Conservation (phyloP, 2,797 vertebrate species). For the Morelia viridis region DNA sequence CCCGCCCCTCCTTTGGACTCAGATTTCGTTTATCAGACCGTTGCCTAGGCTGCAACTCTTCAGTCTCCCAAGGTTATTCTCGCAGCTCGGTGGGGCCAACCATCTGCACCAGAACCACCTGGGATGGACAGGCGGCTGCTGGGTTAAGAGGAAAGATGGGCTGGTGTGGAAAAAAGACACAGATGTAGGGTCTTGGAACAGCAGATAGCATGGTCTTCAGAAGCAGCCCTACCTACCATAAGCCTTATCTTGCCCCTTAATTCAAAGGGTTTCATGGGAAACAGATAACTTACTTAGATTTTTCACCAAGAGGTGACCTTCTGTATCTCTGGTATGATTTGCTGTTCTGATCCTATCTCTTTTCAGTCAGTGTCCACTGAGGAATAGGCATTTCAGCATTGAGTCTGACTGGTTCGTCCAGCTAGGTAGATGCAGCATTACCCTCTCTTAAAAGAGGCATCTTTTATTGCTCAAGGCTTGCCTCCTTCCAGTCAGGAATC, state of each 20-base stretch:
- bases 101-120: not conserved
- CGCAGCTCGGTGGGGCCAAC: not conserved
- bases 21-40: not conserved
- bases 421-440: not conserved
- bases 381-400: not conserved
- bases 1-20: not conserved
- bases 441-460: not conserved
- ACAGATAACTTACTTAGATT: not conserved
- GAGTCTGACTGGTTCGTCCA: not conserved
- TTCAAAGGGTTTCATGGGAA: not conserved
- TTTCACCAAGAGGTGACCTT: not conserved
- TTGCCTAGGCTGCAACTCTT: not conserved
- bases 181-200: not conserved
- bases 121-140: not conserved
- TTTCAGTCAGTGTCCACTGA: not conserved
- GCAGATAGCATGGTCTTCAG: not conserved
- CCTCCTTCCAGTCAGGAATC: not conserved
- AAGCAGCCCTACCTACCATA: not conserved
- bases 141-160: not conserved
- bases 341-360: not conserved
- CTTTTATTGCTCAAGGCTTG: not conserved
- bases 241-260: not conserved
- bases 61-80: not conserved
- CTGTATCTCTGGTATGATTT: not conserved
- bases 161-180: not conserved